phyloP scores from a whole-genome alignment of 2,113 vertebrate species.

The Cervus canadensis region DNA sequence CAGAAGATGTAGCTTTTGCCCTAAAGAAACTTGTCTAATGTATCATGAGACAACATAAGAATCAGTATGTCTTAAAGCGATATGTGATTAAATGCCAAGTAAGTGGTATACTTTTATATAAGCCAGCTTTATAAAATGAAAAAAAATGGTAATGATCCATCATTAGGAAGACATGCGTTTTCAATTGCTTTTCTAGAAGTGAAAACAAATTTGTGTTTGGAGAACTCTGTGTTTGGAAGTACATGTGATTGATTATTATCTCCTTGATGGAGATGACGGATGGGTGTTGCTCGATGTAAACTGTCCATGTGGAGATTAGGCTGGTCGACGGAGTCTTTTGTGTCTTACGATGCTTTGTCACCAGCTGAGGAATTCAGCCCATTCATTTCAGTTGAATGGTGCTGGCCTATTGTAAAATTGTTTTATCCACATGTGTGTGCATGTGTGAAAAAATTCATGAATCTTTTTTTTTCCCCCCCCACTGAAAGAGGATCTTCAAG shows the following conservation, averaged over 20 bases:
- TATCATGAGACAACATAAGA: background rate
- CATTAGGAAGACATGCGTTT: background rate
- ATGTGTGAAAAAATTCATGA: background rate
- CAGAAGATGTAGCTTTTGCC: background rate
- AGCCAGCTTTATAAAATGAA: background rate
- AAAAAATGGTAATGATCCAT: background rate
- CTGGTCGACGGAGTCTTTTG: background rate
- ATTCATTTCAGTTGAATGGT: background rate
- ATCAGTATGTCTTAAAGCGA: background rate
- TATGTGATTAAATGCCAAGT: background rate
- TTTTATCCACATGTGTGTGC: background rate
- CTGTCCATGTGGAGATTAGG: background rate
- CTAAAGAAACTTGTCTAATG: background rate
- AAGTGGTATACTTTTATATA: background rate
- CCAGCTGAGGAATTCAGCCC: background rate
- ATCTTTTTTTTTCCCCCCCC: background rate
- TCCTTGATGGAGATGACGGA: background rate
- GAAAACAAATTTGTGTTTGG: background rate
- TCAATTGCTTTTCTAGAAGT: background rate
- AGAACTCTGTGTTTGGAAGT: background rate
- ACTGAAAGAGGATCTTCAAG: background rate
- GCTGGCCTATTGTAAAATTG: background rate
- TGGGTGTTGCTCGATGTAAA: background rate
- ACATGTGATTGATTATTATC: background rate
- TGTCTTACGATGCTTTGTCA: background rate